Base-by-base conservation (phyloP, 1,140 invertebrate species). In the Drosophila rufa region DNA sequence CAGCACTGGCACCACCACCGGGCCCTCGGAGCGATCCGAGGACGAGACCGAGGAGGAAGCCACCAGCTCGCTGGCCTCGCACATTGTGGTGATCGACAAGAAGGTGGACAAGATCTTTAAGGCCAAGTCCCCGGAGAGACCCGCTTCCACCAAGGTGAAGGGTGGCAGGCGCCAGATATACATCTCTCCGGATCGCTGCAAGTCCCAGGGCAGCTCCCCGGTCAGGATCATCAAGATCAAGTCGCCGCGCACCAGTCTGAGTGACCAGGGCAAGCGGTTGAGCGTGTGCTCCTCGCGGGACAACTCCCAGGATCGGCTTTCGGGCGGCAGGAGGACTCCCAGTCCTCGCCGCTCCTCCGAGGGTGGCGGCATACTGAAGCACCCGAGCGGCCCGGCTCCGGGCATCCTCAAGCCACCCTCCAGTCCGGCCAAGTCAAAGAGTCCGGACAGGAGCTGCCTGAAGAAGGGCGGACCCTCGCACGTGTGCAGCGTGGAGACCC, bases 151-250 rank as follows among this genome's bases (percentile, higher is more conserved):
- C 17, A 84, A 90, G 43, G 50, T 66, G 1, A 83, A 83, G 33
- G 73, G 61, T 9, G 75, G 75, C 12, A 75, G 91, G 17, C 86
- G 92, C 0, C 87, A 92, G 57, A 93, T 93, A 38, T 90, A 92
- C 56, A 83, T 93, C 30, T 93, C 92, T 4, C 92, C 92, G 5
- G 92, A 93, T 66, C 92, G 92, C n/a, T 82, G 87, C 60, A 92
- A 92, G 48, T 93, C 92, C 2, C 92, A 92, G 65, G 91, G 92
- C 15, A 92, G 82, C 36, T 92, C 91, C 0, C 92, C 92, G 2
- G 91, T 93, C n/a, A 69, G 91, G 27, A 93, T 93, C 22, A 92
- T 93, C 36, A 93, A 93, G 69, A 91, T 93, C 7, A 93, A 93
- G 55, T 93, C 92, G 14, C 92, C 92, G 0, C 61, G 91, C 19